Evolutionary conservation across 2,113 vertebrate species (phyloP).

Genomic region (Pavo muticus): DNA sequence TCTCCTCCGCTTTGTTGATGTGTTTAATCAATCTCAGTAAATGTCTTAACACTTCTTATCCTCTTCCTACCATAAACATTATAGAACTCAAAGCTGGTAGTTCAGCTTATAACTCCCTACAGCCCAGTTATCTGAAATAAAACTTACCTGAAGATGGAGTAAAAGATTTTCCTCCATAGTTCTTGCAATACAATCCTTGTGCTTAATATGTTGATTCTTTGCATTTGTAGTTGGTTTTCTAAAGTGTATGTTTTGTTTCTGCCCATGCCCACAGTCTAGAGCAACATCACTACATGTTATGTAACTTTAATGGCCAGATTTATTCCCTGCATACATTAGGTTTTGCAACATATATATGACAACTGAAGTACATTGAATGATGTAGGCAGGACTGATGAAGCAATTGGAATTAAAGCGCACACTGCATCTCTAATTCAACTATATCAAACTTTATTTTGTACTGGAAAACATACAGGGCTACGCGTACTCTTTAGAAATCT

Average conservation of each 20-base stretch:
- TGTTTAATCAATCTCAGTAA: not conserved
- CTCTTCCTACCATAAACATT: not conserved
- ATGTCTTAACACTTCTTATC: not conserved
- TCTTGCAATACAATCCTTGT: not conserved
- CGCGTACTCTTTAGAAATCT: not conserved
- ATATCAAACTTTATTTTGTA: not conserved
- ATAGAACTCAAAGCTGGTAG: not conserved
- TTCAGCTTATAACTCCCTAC: not conserved
- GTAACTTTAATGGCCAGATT: not conserved
- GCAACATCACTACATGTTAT: fast-evolving
- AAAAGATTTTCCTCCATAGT: not conserved
- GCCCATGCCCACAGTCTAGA: no score
- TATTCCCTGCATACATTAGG: not conserved
- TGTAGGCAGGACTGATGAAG: not conserved
- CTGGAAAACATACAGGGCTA: not conserved
- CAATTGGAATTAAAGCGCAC: not conserved
- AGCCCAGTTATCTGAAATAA: not conserved
- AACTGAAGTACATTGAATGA: not conserved
- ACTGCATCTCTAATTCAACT: not conserved
- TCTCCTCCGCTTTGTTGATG: not conserved
- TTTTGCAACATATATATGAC: not conserved
- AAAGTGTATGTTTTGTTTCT: fast-evolving
- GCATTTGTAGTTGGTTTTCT: not conserved
- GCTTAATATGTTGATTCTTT: not conserved
- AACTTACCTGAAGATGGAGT: not conserved